Evolutionary conservation across 1,140 invertebrate genomes (phyloP).

Genomic region (Anthonomus grandis): DNA sequence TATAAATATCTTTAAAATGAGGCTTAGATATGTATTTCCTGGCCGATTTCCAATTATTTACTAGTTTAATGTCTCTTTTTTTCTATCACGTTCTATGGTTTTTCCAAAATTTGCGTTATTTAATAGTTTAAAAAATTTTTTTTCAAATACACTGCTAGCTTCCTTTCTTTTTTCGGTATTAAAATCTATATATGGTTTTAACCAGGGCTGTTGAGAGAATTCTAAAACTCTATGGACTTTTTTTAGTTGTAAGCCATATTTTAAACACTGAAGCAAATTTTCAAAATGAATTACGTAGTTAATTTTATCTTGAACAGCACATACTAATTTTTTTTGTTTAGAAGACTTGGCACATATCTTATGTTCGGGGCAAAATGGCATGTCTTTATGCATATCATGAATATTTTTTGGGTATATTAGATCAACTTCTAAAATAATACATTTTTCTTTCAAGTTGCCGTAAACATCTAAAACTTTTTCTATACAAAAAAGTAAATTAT

Average conservation of each 20-base stretch:
- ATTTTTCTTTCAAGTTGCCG: no score
- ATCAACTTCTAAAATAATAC: no score
- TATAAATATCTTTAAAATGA: no score
- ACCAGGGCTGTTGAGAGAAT: not conserved
- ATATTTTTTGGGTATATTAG: no score
- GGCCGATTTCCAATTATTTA: no score
- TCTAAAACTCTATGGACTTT: conserved; percentile 2
- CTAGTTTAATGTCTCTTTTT: no score
- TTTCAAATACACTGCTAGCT: not conserved
- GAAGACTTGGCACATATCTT: no score
- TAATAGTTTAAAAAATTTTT: conserved; percentile 1
- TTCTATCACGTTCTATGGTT: not conserved
- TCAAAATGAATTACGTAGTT: not conserved
- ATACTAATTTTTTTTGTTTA: no score
- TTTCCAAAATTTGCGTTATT: not conserved
- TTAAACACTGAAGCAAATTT: not conserved
- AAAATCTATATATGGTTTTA: conserved; percentile 2
- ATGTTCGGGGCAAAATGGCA: not conserved
- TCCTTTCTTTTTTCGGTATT: not conserved
- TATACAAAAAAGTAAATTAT: not conserved
- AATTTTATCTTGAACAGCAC: no score
- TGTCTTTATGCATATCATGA: no score
- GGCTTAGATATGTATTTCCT: no score
- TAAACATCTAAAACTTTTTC: not conserved
- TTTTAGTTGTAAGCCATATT: not conserved